Conservation (phyloP, 2,113 vertebrate genomes). For the Anarhynchus alexandrinus region DNA sequence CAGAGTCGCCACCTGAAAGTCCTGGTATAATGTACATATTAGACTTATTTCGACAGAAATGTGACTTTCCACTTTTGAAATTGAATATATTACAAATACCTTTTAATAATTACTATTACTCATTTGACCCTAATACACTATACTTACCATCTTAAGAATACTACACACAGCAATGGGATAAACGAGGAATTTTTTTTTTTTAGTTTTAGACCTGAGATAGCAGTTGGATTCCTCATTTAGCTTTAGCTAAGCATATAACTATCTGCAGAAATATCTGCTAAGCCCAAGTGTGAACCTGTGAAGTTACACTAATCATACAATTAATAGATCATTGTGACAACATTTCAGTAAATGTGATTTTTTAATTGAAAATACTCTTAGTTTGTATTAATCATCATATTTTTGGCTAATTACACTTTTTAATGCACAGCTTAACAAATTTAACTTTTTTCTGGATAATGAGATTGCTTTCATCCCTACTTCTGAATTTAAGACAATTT, state of each 20-base stretch:
- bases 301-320: background rate
- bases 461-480: background rate
- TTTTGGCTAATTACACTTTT: background rate
- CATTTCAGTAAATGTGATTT: background rate
- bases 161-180: background rate
- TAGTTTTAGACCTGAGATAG: background rate
- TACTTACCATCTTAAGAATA: background rate
- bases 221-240: background rate
- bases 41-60: background rate
- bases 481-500: background rate
- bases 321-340: background rate
- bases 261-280: background rate
- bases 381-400: background rate
- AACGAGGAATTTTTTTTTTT: accelerated
- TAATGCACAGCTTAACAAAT: background rate
- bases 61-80: background rate
- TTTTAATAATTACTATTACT: background rate
- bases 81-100: background rate
- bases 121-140: background rate
- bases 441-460: background rate
- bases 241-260: background rate
- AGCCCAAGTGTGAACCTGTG: background rate
- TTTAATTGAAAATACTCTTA: background rate
- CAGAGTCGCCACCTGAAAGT: too few species aligned
- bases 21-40: background rate